phyloP scores from a whole-genome alignment of 1,140 invertebrate genomes.

The Ceratoteleas bidentatus region DNA sequence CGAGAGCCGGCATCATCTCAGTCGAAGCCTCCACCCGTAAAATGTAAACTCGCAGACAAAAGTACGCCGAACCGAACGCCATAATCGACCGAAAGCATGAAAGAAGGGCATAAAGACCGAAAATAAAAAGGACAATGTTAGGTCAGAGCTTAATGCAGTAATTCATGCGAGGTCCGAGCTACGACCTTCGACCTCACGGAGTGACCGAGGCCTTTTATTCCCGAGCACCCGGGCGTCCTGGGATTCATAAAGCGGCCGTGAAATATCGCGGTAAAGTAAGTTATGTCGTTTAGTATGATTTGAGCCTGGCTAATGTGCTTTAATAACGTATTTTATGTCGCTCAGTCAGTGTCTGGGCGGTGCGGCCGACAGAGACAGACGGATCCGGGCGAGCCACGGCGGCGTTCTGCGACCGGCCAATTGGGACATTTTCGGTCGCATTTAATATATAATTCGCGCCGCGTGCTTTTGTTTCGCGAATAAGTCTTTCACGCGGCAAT shows the following conservation, averaged over 20 bases:
- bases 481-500: constrained; percentile 64
- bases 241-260: constrained; percentile 73
- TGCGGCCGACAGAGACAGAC: constrained; percentile 31
- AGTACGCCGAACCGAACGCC: constrained; percentile 47
- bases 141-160: constrained; percentile 63
- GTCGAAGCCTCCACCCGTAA: background rate
- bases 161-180: constrained; percentile 56
- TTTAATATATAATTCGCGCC: constrained; percentile 69
- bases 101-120: constrained; percentile 54
- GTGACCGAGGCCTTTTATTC: constrained; percentile 68
- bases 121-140: constrained; percentile 65
- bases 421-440: constrained; percentile 70
- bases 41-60: constrained; percentile 20
- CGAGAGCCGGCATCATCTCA: no score
- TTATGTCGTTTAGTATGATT: constrained; percentile 75
- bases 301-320: constrained; percentile 73
- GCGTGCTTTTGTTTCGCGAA: constrained; percentile 63
- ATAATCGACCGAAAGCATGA: constrained; percentile 58
- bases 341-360: constrained; percentile 61
- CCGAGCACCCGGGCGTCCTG: constrained; percentile 62
- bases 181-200: constrained; percentile 66
- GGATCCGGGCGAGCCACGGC: constrained; percentile 34
- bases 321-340: constrained; percentile 72
- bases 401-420: constrained; percentile 66
- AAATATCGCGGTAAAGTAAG: constrained; percentile 74